Conservation (phyloP, 2,113 vertebrate genomes). For the Corvus cornix region DNA sequence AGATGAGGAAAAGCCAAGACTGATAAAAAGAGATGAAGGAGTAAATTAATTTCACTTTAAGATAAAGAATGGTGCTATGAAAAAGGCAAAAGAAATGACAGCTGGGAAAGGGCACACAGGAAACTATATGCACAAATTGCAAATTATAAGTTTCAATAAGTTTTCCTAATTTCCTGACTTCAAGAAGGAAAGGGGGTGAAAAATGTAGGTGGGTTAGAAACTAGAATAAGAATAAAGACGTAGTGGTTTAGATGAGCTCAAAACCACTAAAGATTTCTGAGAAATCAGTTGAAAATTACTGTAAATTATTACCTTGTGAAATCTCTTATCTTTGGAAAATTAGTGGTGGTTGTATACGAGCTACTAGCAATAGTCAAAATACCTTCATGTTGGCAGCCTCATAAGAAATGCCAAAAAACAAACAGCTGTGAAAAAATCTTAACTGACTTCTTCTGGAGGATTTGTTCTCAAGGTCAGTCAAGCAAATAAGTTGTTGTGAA, state of each 20-base stretch:
- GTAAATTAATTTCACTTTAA: slow-evolving; percentile 24
- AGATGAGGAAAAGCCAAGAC: background rate
- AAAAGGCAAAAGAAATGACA: slow-evolving; percentile 29
- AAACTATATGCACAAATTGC: background rate
- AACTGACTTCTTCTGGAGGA: background rate
- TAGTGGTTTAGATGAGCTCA: background rate
- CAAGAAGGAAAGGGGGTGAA: background rate
- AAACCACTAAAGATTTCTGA: background rate
- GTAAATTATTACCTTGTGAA: background rate
- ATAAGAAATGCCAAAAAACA: background rate
- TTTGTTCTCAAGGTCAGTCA: background rate
- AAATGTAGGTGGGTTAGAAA: background rate
- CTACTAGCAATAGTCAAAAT: background rate
- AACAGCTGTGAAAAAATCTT: background rate
- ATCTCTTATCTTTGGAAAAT: background rate
- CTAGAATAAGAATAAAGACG: background rate
- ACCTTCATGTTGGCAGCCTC: background rate
- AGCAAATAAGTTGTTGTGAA: background rate
- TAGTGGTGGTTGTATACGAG: background rate
- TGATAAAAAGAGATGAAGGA: background rate
- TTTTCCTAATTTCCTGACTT: slow-evolving; percentile 18
- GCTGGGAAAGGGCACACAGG: background rate
- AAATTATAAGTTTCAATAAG: slow-evolving; percentile 1
- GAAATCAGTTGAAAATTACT: background rate
- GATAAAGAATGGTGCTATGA: background rate